Percentiles rank a stretch among this genome's conserved stretches.
phyloP scores from a whole-genome alignment of 53 echinoderm and acorn worm species.

The Hippasteria phrygiana region DNA sequence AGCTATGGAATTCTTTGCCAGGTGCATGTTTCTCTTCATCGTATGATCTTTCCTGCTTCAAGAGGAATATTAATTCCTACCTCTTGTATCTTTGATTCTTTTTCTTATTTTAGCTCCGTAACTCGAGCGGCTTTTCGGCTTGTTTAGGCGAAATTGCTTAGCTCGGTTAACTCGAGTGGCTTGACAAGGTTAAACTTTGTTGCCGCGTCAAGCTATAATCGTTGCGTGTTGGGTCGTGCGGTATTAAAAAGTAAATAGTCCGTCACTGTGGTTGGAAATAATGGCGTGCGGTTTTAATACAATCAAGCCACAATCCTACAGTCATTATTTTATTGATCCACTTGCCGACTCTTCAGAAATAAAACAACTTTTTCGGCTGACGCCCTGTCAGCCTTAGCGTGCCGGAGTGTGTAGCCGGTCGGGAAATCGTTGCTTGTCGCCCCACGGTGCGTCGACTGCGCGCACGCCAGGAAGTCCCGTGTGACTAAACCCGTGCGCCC shows the following conservation, averaged over 20 bases:
- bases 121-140: too few species aligned
- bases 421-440: conserved; percentile 16
- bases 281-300: neutral
- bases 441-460: conserved; percentile 31
- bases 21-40: too few species aligned
- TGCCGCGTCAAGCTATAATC: neutral
- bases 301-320: neutral
- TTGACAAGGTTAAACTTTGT: neutral
- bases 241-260: neutral
- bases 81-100: too few species aligned
- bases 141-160: too few species aligned
- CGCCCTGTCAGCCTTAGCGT: conserved; percentile 20
- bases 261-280: neutral
- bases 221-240: neutral
- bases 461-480: conserved; percentile 30
- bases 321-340: neutral
- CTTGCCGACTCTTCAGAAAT: neutral
- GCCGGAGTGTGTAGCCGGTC: neutral
- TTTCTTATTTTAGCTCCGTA: too few species aligned
- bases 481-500: neutral
- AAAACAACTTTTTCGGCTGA: neutral
- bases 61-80: too few species aligned
- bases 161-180: neutral
- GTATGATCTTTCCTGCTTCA: too few species aligned
- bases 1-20: too few species aligned